Base-by-base conservation (phyloP, 2,797 vertebrate genomes). In the Choloepus didactylus region DNA sequence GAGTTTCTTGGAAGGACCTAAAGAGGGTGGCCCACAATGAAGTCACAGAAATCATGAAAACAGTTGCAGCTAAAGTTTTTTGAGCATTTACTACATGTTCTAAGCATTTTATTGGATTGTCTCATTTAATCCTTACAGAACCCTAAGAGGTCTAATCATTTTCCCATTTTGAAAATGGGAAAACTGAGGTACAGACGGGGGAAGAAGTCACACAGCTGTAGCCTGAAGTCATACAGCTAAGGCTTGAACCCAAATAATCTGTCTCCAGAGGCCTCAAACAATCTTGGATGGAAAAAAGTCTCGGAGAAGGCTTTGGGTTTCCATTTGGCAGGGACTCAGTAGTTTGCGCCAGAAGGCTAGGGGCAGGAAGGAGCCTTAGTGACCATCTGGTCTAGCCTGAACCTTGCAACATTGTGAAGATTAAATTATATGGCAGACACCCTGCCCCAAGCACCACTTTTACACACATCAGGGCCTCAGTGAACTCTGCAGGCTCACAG, bases 41-140 rank as follows among this genome's bases (percentile, higher is more conserved):
- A 60, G 18, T 54, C 9, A 18, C n/a, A 82, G 75, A 83, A 84
- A 46, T 67, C 38, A 6, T 27, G 3, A 0, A 62, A 44, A 64
- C 29, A 35, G 23, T 3, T 29, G 35, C 27, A 76, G 31, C 35
- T 18, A 9, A 21, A n/a, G 46, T 14, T 2, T 16, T 12, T 10
- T 6, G 46, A 72, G 19, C 16, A 10, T 11, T 80, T 5, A 1
- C 25, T 27, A 0, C 2, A 0, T 9, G 0, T 64, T 23, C 72
- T 60, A 18, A 80, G 8, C 64, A 8, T 41, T 35, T 44, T 44
- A 15, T 1, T 10, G 29, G 19, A 5, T 49, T 0, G 0, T 73
- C n/a, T 35, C 19, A n/a, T 46, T 16, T 11, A 51, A 21, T 79
- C 84, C 21, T 49, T 23, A 18, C 0, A 11, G 60, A 89, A 46